Evolutionary conservation across 2,888 invertebrate genomes (phyloP), one percentile per base, ranked within the genome.

Genomic region (Eretmocerus hayati): DNA sequence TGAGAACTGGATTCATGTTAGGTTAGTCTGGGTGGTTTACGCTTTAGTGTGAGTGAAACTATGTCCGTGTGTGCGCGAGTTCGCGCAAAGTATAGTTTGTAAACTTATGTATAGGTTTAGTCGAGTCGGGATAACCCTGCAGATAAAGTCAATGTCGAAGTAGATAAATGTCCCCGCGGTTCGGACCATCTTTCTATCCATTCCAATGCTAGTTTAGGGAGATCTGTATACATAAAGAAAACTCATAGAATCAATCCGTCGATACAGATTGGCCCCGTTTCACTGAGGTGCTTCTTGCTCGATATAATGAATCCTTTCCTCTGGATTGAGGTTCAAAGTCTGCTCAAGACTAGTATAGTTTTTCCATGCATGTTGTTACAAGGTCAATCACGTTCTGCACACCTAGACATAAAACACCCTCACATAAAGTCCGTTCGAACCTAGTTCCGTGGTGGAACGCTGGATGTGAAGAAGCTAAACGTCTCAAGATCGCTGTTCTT

Each of bases 401-500:
- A 40, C 41, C 39, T 40, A 2, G 40, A 36, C 6, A 13, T 16
- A 15, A 21, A 48, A 3, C 6, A 8, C 8, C 33, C 19, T 30
- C 9, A 23, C 30, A 22, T 21, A 15, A 49, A 48, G n/a, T 9
- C 26, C 11, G 11, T 26, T 8, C 8, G 11, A 26, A 26, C 11
- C 26, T 11, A 11, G 26, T 26, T 8, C 8, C 26, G 8, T 26
- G 26, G 26, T 26, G 26, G 26, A 11, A 26, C 11, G 26, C 6
- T 8, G 50, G 50, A 16, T 52, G 53, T 35, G 35, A 45, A 13
- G 42, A 26, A 31, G 35, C 39, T 2, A 48, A 48, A 40, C 36
- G 53, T 26, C 18, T 46, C 9, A 43, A 51, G 21, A 44, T 21
- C 16, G 44, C 44, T 2, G 41, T 44, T 4, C 47, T 26, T 32